Conservation (phyloP, 2,113 vertebrate species). For the Thymallus thymallus region DNA sequence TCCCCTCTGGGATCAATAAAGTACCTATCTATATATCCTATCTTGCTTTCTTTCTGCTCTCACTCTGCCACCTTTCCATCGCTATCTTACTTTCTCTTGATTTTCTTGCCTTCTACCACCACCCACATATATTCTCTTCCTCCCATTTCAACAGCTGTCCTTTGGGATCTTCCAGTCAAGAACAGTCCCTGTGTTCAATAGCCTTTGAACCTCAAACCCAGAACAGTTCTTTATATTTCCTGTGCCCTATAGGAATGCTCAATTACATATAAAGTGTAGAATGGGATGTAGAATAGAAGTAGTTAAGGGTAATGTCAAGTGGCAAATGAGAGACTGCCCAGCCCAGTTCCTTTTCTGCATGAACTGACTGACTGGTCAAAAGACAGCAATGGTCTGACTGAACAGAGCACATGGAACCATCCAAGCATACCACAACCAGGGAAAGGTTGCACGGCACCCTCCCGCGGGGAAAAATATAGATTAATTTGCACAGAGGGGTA, state of each 20-base stretch:
- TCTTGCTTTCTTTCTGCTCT: no score
- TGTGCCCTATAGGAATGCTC: no score
- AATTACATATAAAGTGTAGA: neutral
- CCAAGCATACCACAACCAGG: neutral
- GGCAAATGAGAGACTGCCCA: neutral
- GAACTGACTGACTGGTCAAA: neutral
- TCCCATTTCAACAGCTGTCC: neutral
- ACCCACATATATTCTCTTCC: no score
- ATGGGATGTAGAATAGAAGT: neutral
- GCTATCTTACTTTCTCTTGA: no score
- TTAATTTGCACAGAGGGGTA: constrained; percentile 24
- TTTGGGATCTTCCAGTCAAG: neutral
- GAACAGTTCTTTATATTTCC: no score
- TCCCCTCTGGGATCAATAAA: no score
- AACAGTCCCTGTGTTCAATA: neutral
- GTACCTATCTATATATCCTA: no score
- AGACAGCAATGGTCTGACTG: neutral
- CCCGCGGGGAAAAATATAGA: constrained; percentile 17
- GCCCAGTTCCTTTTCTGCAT: neutral
- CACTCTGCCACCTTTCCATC: no score
- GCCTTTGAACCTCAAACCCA: constrained; percentile 3
- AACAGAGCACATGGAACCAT: neutral
- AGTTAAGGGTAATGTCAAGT: neutral
- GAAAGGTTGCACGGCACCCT: constrained; percentile 1
- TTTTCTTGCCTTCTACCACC: no score